Percentiles rank a stretch among this genome's conserved stretches.
phyloP scores from a whole-genome alignment of 2,888 invertebrate species.

The Apomyelois bistriatella region DNA sequence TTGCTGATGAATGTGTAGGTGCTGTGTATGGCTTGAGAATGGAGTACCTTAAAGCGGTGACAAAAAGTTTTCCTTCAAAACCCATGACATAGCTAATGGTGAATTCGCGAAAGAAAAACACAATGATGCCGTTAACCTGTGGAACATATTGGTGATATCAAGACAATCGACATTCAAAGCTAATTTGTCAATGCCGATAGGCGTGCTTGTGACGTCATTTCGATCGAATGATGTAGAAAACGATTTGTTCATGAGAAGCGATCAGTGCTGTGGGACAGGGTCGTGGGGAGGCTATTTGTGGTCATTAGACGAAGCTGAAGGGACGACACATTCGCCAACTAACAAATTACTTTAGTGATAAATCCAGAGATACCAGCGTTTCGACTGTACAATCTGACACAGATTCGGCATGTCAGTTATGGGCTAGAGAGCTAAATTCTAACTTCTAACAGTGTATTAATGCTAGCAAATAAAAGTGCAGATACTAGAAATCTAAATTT shows the following conservation, averaged over 20 bases:
- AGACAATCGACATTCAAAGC: slow-evolving; percentile 37
- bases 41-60: slow-evolving; percentile 59
- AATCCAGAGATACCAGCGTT: slow-evolving; percentile 50
- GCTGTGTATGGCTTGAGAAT: slow-evolving; percentile 70
- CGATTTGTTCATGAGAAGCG: slow-evolving; percentile 66
- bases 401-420: slow-evolving; percentile 16
- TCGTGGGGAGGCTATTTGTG: slow-evolving; percentile 57
- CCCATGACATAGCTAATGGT: slow-evolving; percentile 26
- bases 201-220: slow-evolving; percentile 47
- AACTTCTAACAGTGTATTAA: background rate
- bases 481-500: background rate
- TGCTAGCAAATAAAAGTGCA: background rate
- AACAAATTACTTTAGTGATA: slow-evolving; percentile 67
- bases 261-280: slow-evolving; percentile 57
- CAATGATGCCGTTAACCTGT: slow-evolving; percentile 28
- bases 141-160: slow-evolving; percentile 20
- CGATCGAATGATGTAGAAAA: slow-evolving; percentile 48
- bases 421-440: slow-evolving; percentile 4
- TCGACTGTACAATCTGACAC: slow-evolving; percentile 68
- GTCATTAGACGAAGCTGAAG: slow-evolving; percentile 67
- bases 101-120: slow-evolving; percentile 24
- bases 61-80: slow-evolving; percentile 44
- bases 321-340: slow-evolving; percentile 76
- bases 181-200: slow-evolving; percentile 39
- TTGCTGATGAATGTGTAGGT: slow-evolving; percentile 69